These are phyloP conservation scores for Acromyrmex echinatior DNA, from an alignment of 1,140 invertebrate genomes.

Conservation along the genomic window DNA sequence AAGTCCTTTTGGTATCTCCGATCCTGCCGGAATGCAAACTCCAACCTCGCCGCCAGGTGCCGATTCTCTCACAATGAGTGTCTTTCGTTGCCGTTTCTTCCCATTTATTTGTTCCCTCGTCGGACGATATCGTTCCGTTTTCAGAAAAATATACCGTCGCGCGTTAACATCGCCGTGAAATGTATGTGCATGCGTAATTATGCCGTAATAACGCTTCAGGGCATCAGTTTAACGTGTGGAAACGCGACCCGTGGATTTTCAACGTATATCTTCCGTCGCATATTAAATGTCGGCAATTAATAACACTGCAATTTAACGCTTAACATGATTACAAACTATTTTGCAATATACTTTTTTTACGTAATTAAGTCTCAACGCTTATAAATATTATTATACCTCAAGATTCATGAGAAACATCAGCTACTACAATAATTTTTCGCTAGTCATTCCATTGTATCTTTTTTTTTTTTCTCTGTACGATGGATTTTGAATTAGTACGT, in stretches of 20 bases:
- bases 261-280: not conserved
- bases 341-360: conserved; percentile 31
- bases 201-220: conserved; percentile 37
- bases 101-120: conserved; percentile 6
- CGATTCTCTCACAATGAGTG: conserved; percentile 51
- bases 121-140: conserved; percentile 7
- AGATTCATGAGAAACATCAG: not conserved
- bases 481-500: conserved; percentile 12
- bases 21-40: conserved; percentile 47
- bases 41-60: conserved; percentile 38
- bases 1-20: conserved; percentile 52
- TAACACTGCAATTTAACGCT: conserved; percentile 48
- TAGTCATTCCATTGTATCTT: not conserved
- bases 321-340: conserved; percentile 28
- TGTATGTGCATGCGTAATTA: conserved; percentile 57
- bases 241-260: conserved; percentile 37
- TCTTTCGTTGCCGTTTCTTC: conserved; percentile 28
- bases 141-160: conserved; percentile 28
- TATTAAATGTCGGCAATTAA: conserved; percentile 51
- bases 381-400: not conserved
- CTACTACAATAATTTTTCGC: not conserved
- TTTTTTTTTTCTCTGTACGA: not conserved
- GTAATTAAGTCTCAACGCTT: conserved; percentile 24
- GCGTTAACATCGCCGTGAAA: conserved; percentile 45
- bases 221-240: conserved; percentile 1